Evolutionary conservation across 2,797 vertebrate genomes (phyloP).

Genomic region (Spinus pinus): DNA sequence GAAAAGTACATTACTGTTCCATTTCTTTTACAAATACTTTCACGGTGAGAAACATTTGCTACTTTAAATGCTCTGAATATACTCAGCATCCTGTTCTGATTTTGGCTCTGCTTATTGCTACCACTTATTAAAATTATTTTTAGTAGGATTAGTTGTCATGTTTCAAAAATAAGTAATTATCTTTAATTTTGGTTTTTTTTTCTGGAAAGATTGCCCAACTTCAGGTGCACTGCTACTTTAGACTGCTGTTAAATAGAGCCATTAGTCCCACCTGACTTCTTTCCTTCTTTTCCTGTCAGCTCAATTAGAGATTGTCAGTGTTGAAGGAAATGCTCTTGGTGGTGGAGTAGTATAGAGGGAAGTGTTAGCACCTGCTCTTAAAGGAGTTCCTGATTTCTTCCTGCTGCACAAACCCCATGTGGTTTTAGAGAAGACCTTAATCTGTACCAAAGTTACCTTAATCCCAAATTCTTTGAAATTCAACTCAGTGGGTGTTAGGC

Average conservation of each 20-base stretch:
- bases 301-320: background rate
- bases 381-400: background rate
- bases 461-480: background rate
- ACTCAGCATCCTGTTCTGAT: background rate
- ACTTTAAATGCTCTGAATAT: background rate
- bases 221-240: background rate
- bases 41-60: background rate
- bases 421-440: background rate
- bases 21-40: background rate
- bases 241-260: background rate
- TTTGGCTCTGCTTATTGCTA: background rate
- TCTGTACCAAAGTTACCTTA: background rate
- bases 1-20: background rate
- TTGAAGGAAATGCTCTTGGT: background rate
- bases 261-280: background rate
- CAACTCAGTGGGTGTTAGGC: background rate
- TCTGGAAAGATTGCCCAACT: background rate
- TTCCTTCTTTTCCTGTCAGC: background rate
- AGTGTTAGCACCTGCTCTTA: background rate
- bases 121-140: background rate
- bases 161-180: background rate
- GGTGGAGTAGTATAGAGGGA: background rate
- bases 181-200: background rate
- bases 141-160: background rate
- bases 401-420: background rate